Evolutionary conservation across 2,888 invertebrate genomes (phyloP), one percentile per base, ranked within the genome.

Genomic region (Camptogramma bilineatum): DNA sequence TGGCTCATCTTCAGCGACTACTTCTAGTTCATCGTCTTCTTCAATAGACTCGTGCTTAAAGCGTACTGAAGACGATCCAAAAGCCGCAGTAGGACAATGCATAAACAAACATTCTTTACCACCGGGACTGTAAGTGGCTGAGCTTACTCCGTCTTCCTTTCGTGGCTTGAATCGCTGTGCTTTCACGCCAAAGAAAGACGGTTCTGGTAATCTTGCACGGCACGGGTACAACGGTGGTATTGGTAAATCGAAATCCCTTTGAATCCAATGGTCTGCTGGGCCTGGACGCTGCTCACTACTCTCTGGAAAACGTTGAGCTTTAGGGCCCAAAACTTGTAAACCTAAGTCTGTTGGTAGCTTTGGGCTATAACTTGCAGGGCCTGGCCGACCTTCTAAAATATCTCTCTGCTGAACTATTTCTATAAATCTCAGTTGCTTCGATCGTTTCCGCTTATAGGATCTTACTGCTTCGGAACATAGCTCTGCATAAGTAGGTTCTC

Each of bases 371-470:
- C 75, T 60, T 51, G 83, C 80, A 10, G 91, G 91, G 2, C 92
- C 87, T 10, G 91, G 91, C 1, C 68, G 71, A 48, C 73, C 78
- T 66, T 91, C 86, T 54, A 72, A 66, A 54, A 87, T 73, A 68
- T 85, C 80, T 68, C 69, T 80, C 66, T 78, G 71, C 70, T 91
- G 88, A 13, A 91, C 68, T 68, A 81, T 81, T 76, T 92, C 91
- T 60, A 90, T 85, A 66, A 77, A 90, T 62, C 92, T 82, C 24
- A 83, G 71, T 68, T 90, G 89, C 67, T 80, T 88, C 8, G 87
- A 82, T 13, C 73, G 79, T 79, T 84, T 85, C 52, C 88, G 80
- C 69, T 79, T 85, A 18, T 73, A 65, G 8, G 77, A 77, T 60
- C 88, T 81, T 21, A 86, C 59, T 67, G 81, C 82, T 75, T 91